Base-by-base conservation (phyloP, 2,113 vertebrate species). In the Sylvietta virens region DNA sequence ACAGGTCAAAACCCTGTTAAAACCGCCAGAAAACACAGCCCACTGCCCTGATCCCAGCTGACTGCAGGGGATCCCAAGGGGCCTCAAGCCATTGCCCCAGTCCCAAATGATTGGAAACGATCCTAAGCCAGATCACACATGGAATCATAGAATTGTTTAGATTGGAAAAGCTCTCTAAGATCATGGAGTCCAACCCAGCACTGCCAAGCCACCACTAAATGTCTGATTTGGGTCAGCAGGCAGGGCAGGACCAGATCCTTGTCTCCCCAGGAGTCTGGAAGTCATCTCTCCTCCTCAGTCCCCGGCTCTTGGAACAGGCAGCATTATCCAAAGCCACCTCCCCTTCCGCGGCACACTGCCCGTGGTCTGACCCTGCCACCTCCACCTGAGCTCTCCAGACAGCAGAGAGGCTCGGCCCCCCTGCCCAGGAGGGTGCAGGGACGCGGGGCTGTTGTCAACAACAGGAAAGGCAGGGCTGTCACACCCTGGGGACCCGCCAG, bases 291-390 rank as follows among this genome's bases (percentile, higher is more conserved):
- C 16, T 48, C 64, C 48, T 40, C 60, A 30, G 0, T 5, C 65
- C 60, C 50, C 14, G 42, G 56, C 22, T 90, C 44, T 31, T 27
- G 88, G 80, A 61, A 47, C 11, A 31, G 56, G 47, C 81, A 54
- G 60, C 23, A 1, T 15, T 17, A 16, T 16, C 67, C 24, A 42
- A 3, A 2, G 5, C 33, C 7, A 1, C 47, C 33, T 73, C 71
- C 60, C 48, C 26, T 57, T 10, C 50, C 4, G 1, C 0, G 3
- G 31, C 61, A 26, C 30, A 2, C 42, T 9, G 30, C 33, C 54
- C 2, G 0, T 6, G 60, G 3, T 4, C 39, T 24, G 50, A 8
- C 39, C 13, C 11, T 1, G 2, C 56, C 15, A 0, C 1, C 45
- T 35, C 45, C 58, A 13, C 13, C 48, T 4, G 22, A n/a, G 70